These are phyloP conservation scores for Arothron firmamentum DNA, from an alignment of 2,113 vertebrate species.

Conservation along the genomic window DNA sequence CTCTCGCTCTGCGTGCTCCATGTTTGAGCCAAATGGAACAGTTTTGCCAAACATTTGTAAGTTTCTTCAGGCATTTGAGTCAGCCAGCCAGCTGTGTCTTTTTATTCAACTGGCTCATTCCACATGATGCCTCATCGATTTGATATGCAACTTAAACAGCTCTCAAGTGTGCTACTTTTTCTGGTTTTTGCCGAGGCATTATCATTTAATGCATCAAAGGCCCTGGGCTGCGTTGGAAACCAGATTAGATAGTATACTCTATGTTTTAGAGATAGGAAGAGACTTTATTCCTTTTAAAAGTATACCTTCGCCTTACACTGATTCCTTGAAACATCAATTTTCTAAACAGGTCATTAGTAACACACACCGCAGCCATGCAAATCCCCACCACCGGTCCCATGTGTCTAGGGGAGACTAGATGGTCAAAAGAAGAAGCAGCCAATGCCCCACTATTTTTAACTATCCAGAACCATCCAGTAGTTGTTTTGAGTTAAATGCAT, in stretches of 20 bases:
- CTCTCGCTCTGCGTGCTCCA: neutral
- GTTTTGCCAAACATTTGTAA: conserved; percentile 38
- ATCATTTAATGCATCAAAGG: neutral
- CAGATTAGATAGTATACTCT: no score
- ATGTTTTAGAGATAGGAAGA: no score
- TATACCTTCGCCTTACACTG: neutral
- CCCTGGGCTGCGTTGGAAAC: neutral
- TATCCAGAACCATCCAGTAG: conserved; percentile 48
- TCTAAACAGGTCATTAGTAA: conserved; percentile 34
- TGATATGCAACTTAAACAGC: conserved; percentile 41
- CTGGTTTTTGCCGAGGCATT: conserved; percentile 6
- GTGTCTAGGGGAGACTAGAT: conserved; percentile 9
- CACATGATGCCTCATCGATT: conserved; percentile 42
- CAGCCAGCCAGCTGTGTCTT: conserved; percentile 56
- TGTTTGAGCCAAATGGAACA: conserved; percentile 8
- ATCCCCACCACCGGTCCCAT: conserved; percentile 21
- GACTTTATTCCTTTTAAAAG: no score
- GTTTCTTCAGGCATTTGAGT: conserved; percentile 27
- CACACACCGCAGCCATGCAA: conserved; percentile 32
- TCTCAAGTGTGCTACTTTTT: conserved; percentile 5
- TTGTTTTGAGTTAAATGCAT: conserved; percentile 40
- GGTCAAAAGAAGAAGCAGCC: no score
- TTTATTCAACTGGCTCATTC: conserved; percentile 41
- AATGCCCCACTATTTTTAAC: conserved; percentile 3
- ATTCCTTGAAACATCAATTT: conserved; percentile 2